Conservation (phyloP, 2,113 vertebrate species). For the Oreochromis aureus region DNA sequence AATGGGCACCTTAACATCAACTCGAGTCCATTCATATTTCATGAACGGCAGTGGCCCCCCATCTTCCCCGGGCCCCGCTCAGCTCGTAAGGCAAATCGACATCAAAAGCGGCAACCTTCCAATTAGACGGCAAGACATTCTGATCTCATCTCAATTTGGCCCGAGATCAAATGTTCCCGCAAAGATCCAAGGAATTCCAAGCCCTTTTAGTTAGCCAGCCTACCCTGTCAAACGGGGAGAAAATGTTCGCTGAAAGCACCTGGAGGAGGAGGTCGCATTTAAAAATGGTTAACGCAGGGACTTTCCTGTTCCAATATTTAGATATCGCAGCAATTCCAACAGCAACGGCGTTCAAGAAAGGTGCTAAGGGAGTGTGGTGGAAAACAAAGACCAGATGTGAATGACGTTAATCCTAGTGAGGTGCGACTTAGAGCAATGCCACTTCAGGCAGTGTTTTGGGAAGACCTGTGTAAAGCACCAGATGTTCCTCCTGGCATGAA, state of each 20-base stretch:
- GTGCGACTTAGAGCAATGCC: background rate
- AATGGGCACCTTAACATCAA: slow-evolving; percentile 28
- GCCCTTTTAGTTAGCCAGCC: slow-evolving; percentile 14
- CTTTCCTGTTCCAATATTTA: slow-evolving; percentile 26
- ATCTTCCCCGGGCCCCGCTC: background rate
- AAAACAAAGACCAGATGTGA: background rate
- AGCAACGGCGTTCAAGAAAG: background rate
- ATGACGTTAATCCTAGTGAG: background rate
- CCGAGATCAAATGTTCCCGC: slow-evolving; percentile 54
- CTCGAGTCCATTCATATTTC: slow-evolving; percentile 64
- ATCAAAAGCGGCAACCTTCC: slow-evolving; percentile 58
- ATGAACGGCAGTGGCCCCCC: slow-evolving; percentile 34
- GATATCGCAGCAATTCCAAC: background rate
- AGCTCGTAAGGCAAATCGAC: slow-evolving; percentile 23
- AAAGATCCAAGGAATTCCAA: slow-evolving; percentile 16
- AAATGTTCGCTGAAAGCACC: slow-evolving; percentile 23
- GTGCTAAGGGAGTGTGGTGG: background rate
- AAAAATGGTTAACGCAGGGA: slow-evolving; percentile 1
- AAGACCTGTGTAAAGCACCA: background rate
- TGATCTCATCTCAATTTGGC: slow-evolving; percentile 52
- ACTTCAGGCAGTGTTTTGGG: background rate
- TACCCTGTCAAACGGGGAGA: slow-evolving; percentile 19
- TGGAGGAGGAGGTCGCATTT: slow-evolving; percentile 20
- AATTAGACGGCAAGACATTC: slow-evolving; percentile 57
- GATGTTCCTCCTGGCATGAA: slow-evolving; percentile 14